Percentiles rank a stretch among this genome's conserved stretches.
Evolutionary conservation across 2,113 vertebrate genomes (phyloP).

Genomic region (Saguinus imperator): DNA sequence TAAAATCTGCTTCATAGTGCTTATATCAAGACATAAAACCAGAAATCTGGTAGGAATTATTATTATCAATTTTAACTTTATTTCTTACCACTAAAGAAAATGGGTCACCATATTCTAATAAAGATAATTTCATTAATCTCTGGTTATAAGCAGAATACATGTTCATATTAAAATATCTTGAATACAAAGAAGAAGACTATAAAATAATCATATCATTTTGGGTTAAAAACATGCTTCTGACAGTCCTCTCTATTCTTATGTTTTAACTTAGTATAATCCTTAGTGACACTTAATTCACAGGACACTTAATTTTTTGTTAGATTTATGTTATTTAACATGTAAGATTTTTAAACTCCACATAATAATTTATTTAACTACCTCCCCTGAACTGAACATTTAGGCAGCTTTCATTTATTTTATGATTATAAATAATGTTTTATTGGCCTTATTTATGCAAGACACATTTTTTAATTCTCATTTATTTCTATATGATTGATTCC

Average conservation of each 20-base stretch:
- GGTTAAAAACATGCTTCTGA: not conserved
- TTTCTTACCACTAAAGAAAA: not conserved
- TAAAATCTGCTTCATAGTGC: not conserved
- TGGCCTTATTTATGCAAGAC: not conserved
- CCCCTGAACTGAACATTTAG: not conserved
- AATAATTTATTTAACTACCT: not conserved
- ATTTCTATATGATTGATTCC: not conserved
- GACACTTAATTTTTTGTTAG: not conserved
- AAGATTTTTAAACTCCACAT: not conserved
- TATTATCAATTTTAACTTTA: not conserved
- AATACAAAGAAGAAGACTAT: not conserved
- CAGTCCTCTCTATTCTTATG: not conserved
- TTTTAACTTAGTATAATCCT: not conserved
- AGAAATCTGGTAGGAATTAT: not conserved
- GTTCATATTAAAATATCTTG: not conserved
- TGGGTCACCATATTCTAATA: not conserved
- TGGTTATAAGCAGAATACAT: not conserved
- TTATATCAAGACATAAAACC: not conserved
- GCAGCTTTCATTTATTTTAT: not conserved
- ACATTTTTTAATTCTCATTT: constrained; percentile 1
- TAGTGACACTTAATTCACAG: not conserved
- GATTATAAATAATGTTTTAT: not conserved
- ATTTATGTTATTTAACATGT: not conserved
- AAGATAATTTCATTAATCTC: not conserved
- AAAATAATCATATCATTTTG: not conserved